phyloP scores from a whole-genome alignment of 2,888 invertebrate genomes.

The Noctua comes region DNA sequence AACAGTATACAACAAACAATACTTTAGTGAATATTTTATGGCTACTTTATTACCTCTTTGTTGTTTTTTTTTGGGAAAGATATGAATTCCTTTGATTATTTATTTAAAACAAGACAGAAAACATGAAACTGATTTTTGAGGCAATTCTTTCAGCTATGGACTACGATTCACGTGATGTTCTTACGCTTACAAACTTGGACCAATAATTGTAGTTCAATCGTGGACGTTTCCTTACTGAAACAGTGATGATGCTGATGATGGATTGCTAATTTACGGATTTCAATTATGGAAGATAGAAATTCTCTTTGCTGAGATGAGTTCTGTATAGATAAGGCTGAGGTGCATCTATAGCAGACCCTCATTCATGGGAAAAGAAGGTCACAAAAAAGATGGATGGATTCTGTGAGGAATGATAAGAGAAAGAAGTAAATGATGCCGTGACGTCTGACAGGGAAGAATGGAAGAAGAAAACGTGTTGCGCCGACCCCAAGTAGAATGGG shows the following conservation, averaged over 20 bases:
- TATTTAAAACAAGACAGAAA: background rate
- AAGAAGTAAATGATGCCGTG: background rate
- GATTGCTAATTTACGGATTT: background rate
- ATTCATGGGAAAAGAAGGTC: background rate
- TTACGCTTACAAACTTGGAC: background rate
- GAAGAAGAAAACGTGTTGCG: background rate
- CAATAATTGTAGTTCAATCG: background rate
- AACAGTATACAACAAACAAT: background rate
- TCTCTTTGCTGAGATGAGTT: background rate
- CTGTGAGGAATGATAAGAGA: background rate
- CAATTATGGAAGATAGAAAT: background rate
- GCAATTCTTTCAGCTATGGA: background rate
- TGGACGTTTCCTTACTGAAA: background rate
- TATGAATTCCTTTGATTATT: background rate
- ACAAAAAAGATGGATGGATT: background rate
- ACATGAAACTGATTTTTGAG: background rate
- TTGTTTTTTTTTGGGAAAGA: background rate
- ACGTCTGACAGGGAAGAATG: background rate
- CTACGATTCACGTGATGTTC: background rate
- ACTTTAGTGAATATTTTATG: conserved; percentile 1
- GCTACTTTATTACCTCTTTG: background rate
- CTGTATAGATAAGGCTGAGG: background rate
- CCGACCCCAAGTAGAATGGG: no score
- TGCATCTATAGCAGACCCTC: background rate
- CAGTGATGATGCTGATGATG: background rate